Percentiles rank a stretch among this genome's conserved stretches.
phyloP scores from a whole-genome alignment of 2,797 vertebrate species.

The Echeneis naucrates region DNA sequence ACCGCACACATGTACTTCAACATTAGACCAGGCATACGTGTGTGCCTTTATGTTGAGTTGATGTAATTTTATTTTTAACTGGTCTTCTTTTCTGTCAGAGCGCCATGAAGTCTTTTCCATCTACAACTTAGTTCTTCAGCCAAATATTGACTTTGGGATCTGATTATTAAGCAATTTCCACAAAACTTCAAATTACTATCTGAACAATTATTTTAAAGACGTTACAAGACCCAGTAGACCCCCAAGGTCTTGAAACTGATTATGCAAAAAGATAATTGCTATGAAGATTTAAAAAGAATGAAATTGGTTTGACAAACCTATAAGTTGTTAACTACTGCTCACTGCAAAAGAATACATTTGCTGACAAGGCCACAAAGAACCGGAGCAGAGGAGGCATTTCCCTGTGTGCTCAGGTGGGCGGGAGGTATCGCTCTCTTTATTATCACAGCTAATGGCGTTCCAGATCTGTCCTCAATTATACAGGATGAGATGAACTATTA shows the following conservation, averaged over 20 bases:
- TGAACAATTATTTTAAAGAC: slow-evolving; percentile 87
- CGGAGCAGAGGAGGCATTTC: slow-evolving; percentile 65
- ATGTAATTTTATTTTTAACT: slow-evolving; percentile 73
- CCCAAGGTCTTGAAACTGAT: slow-evolving; percentile 86
- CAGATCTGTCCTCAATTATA: slow-evolving; percentile 87
- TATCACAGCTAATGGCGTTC: slow-evolving; percentile 85
- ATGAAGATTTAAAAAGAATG: slow-evolving; percentile 87
- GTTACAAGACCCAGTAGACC: slow-evolving; percentile 83
- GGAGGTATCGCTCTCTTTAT: slow-evolving; percentile 82
- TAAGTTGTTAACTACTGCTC: slow-evolving; percentile 87
- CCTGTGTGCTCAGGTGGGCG: slow-evolving; percentile 82
- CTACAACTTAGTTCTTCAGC: slow-evolving; percentile 80
- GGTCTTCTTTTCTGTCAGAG: slow-evolving; percentile 51
- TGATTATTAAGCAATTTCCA: slow-evolving; percentile 89
- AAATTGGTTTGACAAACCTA: slow-evolving; percentile 88
- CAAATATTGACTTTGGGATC: slow-evolving; percentile 87
- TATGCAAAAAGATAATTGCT: slow-evolving; percentile 88
- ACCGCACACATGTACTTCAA: neutral
- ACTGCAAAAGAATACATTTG: slow-evolving; percentile 86
- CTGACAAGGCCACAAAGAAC: slow-evolving; percentile 84
- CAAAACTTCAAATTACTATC: slow-evolving; percentile 86
- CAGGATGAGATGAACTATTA: slow-evolving; percentile 83
- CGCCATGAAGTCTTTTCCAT: slow-evolving; percentile 79
- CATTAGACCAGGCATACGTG: slow-evolving; percentile 5
- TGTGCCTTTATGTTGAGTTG: slow-evolving; percentile 46